Base-by-base conservation (phyloP, 1,140 invertebrate genomes). In the Drosophila saltans region DNA sequence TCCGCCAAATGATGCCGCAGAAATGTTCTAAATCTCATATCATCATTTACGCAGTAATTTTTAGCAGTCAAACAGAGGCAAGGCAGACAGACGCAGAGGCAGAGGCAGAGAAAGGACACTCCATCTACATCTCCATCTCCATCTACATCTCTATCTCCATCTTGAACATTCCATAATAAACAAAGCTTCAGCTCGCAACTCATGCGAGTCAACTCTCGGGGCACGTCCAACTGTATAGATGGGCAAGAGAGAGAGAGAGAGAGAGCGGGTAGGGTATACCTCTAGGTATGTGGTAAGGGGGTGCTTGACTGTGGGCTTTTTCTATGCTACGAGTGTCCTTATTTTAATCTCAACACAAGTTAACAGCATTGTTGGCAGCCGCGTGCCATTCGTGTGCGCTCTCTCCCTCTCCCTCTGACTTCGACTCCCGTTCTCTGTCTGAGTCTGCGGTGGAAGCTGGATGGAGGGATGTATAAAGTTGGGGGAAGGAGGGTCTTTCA, bases 341-440 rank as follows among this genome's bases (percentile, higher is more conserved):
- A 88, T 88, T 89, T 88, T 88, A 88, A 88, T 88, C 83, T 89
- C 83, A 67, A 88, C 84, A 89, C 82, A 86, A 86, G 82, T 86
- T 86, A 88, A 86, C 82, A 81, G 82, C 82, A 88, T 86, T 86
- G 82, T 86, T 88, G 83, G 76, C 80, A 83, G 83, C 82, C 74
- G 75, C 75, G 75, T 78, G 80, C 80, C 67, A 72, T 73, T 79
- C 78, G 70, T 86, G 82, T 75, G 81, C 81, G 75, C 52, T 81
- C 68, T 65, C 9, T 21, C 36, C 6, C n/a, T 3, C 68, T 65
- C 9, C 24, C 36, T 10, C n/a, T 3, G 2, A 45, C 16, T 10
- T 5, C 16, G 1, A 6, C 8, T 52, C n/a, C 7, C 7, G 10
- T 28, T 26, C 21, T n/a, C 6, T 10, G n/a, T 36, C 45, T 24